Base-by-base conservation (phyloP, 2,888 invertebrate species). In the Caenorhabditis macrosperma region DNA sequence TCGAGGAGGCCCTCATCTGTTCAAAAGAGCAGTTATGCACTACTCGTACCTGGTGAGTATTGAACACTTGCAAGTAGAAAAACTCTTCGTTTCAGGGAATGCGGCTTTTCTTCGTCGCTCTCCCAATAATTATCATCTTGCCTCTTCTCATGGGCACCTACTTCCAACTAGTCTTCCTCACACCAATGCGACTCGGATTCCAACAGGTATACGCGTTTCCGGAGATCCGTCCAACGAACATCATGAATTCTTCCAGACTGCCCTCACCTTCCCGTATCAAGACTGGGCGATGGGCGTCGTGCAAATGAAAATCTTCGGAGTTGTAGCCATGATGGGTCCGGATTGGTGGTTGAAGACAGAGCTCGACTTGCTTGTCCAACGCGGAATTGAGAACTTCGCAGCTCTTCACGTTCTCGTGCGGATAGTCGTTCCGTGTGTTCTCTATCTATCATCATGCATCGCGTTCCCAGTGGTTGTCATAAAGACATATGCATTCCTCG, bases 271-370 rank as follows among this genome's bases (percentile, higher is more conserved):
- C 85, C 91, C 92, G 7, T 93, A 92, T 92, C 88, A 97, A 92
- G 97, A 98, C 92, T 99, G 98, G 98, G 97, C 97, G 0, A 92
- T 99, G 28, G 97, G 98, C 26, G 96, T 99, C 12, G 93, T 99
- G 0, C 97, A 98, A 91, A 96, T 97, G 1, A 99, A 99, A 93
- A 97, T 98, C 71, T 95, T 96, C 17, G 96, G 96, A 90, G 98
- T 97, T 0, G 93, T 97, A 26, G 96, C 96, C 0, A 95, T 98
- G 94, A 97, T 98, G 96, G 97, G 97, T 0, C 93, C 93, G 1
- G 97, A 97, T 7, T 97, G 97, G 92, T 96, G 97, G 95, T 92
- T 99, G 88, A 94, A 96, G 67, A 93, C 95, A 2, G 95, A 96
- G 0, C 71, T 74, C 24, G 83, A 88, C 33, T 85, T 92, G 88